phyloP scores from a whole-genome alignment of 1,140 invertebrate genomes.

The Microplitis demolitor region DNA sequence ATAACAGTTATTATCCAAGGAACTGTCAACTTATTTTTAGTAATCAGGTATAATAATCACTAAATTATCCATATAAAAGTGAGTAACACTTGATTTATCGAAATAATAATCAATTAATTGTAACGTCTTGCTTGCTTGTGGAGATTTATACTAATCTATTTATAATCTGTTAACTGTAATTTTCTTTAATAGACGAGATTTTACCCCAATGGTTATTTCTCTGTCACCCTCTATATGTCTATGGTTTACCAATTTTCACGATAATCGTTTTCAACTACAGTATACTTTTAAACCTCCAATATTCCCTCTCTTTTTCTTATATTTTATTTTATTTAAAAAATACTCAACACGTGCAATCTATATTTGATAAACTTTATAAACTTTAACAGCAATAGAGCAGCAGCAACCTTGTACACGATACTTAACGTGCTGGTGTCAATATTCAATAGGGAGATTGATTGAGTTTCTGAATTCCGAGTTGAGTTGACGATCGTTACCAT shows the following conservation, averaged over 20 bases:
- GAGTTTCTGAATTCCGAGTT: conserved; percentile 14
- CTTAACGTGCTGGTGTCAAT: not conserved
- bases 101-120: too few relatives aligned
- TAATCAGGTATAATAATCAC: too few relatives aligned
- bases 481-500: not conserved
- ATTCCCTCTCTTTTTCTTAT: not conserved
- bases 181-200: too few relatives aligned
- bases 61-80: too few relatives aligned
- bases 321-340: not conserved
- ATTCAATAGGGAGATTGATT: conserved; percentile 16
- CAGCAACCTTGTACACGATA: not conserved
- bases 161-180: too few relatives aligned
- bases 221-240: not conserved
- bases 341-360: not conserved
- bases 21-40: too few relatives aligned
- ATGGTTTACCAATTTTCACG: not conserved
- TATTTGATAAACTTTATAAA: not conserved
- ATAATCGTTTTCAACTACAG: not conserved
- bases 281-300: not conserved
- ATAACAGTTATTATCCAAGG: too few relatives aligned
- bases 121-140: too few relatives aligned
- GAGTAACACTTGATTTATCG: too few relatives aligned
- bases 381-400: too few relatives aligned
- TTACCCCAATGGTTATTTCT: not conserved
- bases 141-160: too few relatives aligned